phyloP scores from a whole-genome alignment of 2,113 vertebrate species.

The Poicephalus meyeri region DNA sequence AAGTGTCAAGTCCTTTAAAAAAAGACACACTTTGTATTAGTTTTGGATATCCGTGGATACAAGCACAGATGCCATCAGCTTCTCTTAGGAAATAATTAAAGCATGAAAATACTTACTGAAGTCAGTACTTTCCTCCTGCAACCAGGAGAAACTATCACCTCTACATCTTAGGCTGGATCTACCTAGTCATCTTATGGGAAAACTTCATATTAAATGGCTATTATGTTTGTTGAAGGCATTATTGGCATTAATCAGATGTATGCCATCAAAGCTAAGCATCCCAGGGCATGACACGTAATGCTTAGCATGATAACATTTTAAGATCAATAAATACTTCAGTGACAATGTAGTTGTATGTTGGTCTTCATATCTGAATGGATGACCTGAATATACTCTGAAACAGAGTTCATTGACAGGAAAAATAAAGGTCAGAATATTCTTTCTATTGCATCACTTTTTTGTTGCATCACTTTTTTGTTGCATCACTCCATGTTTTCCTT shows the following conservation, averaged over 20 bases:
- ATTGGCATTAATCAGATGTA: not conserved
- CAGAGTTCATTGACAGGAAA: not conserved
- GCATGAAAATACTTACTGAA: not conserved
- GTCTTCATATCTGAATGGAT: not conserved
- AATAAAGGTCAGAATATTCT: not conserved
- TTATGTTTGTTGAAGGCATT: slow-evolving; percentile 6
- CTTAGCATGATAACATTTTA: not conserved
- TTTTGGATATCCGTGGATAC: not conserved
- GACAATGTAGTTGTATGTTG: not conserved
- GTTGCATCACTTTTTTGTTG: not conserved
- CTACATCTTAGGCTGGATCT: not conserved
- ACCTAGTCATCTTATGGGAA: not conserved
- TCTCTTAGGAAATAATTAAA: not conserved
- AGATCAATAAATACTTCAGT: not conserved
- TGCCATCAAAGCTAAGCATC: not conserved
- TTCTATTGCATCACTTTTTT: not conserved
- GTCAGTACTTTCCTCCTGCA: not conserved
- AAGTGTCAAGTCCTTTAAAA: not conserved
- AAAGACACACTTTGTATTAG: not conserved
- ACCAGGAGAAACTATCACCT: not conserved
- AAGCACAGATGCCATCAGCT: not conserved
- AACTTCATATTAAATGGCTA: not conserved
- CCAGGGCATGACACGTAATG: not conserved
- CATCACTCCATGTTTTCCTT: not conserved
- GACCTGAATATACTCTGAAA: not conserved